These are phyloP conservation scores for Nebria ingens DNA, from an alignment of 1,140 invertebrate genomes.

Conservation along the genomic window DNA sequence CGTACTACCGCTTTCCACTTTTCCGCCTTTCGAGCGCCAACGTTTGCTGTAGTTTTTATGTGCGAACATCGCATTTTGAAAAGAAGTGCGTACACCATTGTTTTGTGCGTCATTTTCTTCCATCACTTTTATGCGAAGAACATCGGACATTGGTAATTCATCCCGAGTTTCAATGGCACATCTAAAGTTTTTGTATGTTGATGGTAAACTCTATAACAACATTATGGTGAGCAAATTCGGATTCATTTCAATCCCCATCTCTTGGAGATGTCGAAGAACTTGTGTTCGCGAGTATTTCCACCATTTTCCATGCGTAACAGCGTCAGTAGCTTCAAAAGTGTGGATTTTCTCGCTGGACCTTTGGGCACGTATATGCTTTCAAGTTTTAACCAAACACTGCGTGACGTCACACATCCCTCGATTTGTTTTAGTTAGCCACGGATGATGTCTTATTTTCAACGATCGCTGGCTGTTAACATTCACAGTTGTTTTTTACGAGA, in stretches of 20 bases:
- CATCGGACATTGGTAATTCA: constrained; percentile 22
- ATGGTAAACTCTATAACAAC: constrained; percentile 25
- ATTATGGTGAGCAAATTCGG: constrained; percentile 21
- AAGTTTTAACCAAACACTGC: constrained; percentile 20
- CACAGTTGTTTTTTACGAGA: constrained; percentile 16
- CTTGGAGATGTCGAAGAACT: too few species aligned
- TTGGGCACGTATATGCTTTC: constrained; percentile 18
- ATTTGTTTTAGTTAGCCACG: constrained; percentile 22
- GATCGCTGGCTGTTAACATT: not conserved
- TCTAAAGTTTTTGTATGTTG: constrained; percentile 24
- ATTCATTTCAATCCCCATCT: constrained; percentile 22
- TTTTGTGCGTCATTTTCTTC: constrained; percentile 25
- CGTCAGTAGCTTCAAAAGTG: constrained; percentile 20
- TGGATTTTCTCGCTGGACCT: constrained; percentile 13
- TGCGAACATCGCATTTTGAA: constrained; percentile 7
- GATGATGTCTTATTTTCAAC: constrained; percentile 12
- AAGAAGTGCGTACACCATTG: not conserved
- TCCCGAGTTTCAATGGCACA: constrained; percentile 28
- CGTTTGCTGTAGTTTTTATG: constrained; percentile 14
- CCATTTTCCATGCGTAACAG: too few species aligned
- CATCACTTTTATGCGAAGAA: constrained; percentile 26
- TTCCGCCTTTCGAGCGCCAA: not conserved
- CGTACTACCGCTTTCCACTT: too few species aligned
- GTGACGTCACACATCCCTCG: constrained; percentile 18
- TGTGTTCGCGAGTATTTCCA: too few species aligned